These are phyloP conservation scores for Cavia porcellus DNA, from an alignment of 2,113 vertebrate genomes.

Conservation along the genomic window DNA sequence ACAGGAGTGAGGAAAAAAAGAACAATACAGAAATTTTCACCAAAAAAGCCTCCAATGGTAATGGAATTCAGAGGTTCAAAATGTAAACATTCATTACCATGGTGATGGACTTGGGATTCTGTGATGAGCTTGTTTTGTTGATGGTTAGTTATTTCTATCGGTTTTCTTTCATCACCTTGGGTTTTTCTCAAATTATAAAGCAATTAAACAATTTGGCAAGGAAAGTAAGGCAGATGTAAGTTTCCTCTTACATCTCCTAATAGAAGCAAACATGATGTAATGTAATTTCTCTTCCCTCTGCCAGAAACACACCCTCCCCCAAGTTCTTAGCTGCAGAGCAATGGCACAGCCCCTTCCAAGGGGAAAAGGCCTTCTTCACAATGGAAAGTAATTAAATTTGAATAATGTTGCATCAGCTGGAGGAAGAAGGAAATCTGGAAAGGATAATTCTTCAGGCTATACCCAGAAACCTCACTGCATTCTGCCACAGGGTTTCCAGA, in stretches of 20 bases:
- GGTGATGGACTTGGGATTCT: constrained; percentile 46
- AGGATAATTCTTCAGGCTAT: constrained; percentile 34
- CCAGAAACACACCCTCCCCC: neutral
- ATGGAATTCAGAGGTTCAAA: constrained; percentile 69
- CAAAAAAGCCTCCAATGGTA: constrained; percentile 3
- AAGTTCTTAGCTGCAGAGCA: constrained; percentile 74
- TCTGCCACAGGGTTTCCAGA: neutral
- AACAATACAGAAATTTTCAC: constrained; percentile 4
- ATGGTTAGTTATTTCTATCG: constrained; percentile 45
- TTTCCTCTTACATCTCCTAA: constrained; percentile 75
- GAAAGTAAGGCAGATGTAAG: constrained; percentile 73
- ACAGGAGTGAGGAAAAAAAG: neutral
- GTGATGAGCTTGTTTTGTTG: neutral
- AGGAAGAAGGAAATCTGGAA: constrained; percentile 67
- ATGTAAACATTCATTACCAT: constrained; percentile 10
- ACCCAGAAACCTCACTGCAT: neutral
- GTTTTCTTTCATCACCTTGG: constrained; percentile 74
- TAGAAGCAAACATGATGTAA: constrained; percentile 76
- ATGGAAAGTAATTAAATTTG: constrained; percentile 62
- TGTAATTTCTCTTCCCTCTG: constrained; percentile 75
- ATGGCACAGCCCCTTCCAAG: constrained; percentile 70
- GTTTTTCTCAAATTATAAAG: constrained; percentile 69
- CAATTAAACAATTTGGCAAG: constrained; percentile 74
- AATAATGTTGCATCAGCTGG: constrained; percentile 70
- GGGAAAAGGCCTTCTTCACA: constrained; percentile 52